Base-by-base conservation (phyloP, 2,797 vertebrate species). In the Cuculus canorus region DNA sequence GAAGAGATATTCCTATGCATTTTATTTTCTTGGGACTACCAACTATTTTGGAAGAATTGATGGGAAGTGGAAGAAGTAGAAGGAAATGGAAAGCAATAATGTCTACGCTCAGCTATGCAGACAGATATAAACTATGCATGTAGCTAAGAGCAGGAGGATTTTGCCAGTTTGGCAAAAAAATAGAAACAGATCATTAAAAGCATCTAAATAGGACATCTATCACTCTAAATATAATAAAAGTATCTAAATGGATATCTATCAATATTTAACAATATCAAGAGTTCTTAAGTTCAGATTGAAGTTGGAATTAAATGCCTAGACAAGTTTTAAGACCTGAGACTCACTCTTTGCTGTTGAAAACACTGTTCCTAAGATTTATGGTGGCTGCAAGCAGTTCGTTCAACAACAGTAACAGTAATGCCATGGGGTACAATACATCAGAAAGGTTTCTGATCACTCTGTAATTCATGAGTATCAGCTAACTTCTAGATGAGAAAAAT, bases 401-500 rank as follows among this genome's bases (percentile, higher is more conserved):
- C 72, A 27, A 68, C 47, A 85, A 75, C 37, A 64, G 37, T 35
- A 65, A 39, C 1, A 10, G 7, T 59, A 90, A 73, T 69, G 54
- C 30, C 64, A 54, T 4, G 41, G 39, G n/a, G 65, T n/a, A 73
- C 43, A 72, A 11, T 48, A 63, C 47, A 86, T 91, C 48, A 57
- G 43, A 86, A 39, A 37, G 47, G 10, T 24, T 43, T 83, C 90
- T 82, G 41, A 69, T 65, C 30, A 60, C 17, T 33, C 48, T 33
- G 47, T 6, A 91, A 69, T 89, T 85, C 47, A n/a, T 37, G 6
- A 89, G 9, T 65, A 86, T 30, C 73, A 57, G 17, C 39, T 69
- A 83, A 89, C 33, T 90, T 35, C 41, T 65, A 68, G 33, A 71
- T 28, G 32, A 89, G 54, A 92, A 92, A 92, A 93, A 88, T 23